Conservation (phyloP, 2,113 vertebrate genomes). For the Hylia prasina region DNA sequence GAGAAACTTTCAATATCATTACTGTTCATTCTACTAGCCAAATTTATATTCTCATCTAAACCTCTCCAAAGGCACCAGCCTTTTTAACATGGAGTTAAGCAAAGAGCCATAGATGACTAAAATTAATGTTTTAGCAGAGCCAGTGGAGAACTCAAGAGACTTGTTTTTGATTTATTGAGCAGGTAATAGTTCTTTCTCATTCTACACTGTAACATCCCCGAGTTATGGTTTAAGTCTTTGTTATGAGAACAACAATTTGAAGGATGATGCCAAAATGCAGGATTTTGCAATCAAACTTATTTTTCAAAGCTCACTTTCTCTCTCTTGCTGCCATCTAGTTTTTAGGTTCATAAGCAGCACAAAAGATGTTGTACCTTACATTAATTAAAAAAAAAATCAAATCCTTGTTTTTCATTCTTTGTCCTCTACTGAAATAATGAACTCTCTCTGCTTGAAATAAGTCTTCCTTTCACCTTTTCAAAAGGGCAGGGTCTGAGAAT, state of each 20-base stretch:
- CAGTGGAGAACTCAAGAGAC: background rate
- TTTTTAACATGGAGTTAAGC: background rate
- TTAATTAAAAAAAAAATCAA: background rate
- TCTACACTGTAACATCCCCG: background rate
- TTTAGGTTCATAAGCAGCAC: background rate
- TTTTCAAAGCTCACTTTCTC: background rate
- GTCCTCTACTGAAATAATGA: background rate
- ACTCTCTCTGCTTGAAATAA: background rate
- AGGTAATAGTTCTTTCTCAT: background rate
- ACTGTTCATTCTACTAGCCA: background rate
- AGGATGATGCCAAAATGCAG: background rate
- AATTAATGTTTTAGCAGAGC: background rate
- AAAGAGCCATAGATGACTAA: background rate
- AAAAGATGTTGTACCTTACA: background rate
- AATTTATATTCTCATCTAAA: background rate
- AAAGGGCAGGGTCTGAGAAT: background rate
- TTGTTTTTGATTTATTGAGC: background rate
- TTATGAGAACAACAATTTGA: background rate
- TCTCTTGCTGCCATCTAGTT: slow-evolving; percentile 5
- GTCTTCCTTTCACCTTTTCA: slow-evolving; percentile 9
- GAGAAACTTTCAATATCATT: background rate
- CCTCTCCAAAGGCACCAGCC: background rate
- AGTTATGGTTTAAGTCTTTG: background rate
- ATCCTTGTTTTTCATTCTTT: background rate
- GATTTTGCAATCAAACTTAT: background rate